A percentile compares a stretch with the other conserved stretches of the same genome.
Evolutionary conservation across 2,113 vertebrate species (phyloP).

Genomic region (Kobus ellipsiprymnus): DNA sequence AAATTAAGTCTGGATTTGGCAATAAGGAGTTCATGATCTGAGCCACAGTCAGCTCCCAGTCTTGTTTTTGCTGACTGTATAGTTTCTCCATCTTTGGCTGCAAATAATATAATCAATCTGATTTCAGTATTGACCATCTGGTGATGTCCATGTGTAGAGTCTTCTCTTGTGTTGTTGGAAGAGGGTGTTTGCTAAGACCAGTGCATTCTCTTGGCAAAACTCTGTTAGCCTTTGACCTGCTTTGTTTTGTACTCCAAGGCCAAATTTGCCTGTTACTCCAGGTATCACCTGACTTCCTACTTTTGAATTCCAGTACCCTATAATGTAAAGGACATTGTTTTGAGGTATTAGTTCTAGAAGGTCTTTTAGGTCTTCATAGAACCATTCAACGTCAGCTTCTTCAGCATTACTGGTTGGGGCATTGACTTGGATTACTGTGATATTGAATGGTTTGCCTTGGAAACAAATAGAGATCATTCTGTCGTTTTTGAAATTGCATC

Average conservation of each 20-base stretch:
- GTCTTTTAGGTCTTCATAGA: background rate
- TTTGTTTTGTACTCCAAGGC: background rate
- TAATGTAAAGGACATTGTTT: background rate
- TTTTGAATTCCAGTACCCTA: background rate
- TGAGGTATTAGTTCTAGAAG: background rate
- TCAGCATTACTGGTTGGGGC: background rate
- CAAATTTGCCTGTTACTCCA: background rate
- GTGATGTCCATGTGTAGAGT: background rate
- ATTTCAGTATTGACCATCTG: background rate
- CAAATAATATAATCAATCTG: background rate
- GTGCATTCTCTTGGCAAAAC: background rate
- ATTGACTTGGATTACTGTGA: background rate
- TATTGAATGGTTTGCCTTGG: background rate
- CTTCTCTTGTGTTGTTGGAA: background rate
- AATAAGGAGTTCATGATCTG: background rate
- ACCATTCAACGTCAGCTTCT: background rate
- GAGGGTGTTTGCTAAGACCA: background rate
- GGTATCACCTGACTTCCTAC: background rate
- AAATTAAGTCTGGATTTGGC: background rate
- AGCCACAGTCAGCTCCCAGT: background rate
- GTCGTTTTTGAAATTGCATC: background rate
- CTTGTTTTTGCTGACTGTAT: background rate
- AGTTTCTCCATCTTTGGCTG: background rate
- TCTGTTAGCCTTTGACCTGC: background rate
- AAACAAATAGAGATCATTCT: background rate